Conservation (phyloP, 1,140 invertebrate species). For the Oedothorax gibbosus region DNA sequence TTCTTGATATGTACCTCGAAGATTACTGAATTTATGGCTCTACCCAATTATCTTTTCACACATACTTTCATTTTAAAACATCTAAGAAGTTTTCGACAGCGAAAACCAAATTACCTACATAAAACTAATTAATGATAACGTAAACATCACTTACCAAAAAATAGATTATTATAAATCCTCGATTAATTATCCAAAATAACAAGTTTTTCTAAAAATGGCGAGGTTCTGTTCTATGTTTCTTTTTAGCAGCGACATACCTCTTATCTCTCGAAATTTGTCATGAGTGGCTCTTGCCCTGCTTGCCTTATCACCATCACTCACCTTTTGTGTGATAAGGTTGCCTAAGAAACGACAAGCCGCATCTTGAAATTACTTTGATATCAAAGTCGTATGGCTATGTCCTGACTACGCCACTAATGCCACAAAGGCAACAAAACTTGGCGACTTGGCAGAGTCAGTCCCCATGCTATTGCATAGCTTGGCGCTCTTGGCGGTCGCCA, state of each 20-base stretch:
- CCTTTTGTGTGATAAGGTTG: conserved; percentile 35
- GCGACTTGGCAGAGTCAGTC: too few relatives aligned
- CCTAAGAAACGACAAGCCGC: conserved; percentile 26
- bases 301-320: conserved; percentile 29
- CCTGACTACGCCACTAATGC: too few relatives aligned
- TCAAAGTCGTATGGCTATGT: too few relatives aligned
- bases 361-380: conserved; percentile 19
- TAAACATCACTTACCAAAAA: neutral
- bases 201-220: conserved; percentile 20
- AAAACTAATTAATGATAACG: too few relatives aligned
- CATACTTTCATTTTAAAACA: neutral
- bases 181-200: conserved; percentile 25
- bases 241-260: conserved; percentile 23
- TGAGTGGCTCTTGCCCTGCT: conserved; percentile 21
- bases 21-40: too few relatives aligned
- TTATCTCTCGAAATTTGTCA: conserved; percentile 43
- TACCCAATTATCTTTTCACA: too few relatives aligned
- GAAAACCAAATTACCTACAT: too few relatives aligned
- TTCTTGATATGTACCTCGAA: too few relatives aligned
- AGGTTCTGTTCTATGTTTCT: conserved; percentile 3
- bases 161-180: neutral
- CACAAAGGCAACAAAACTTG: too few relatives aligned
- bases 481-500: too few relatives aligned
- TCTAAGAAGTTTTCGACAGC: neutral
- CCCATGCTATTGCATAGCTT: too few relatives aligned